Base-by-base conservation (phyloP, 35 echinoderm and acorn worm genomes). In the Acanthaster planci region DNA sequence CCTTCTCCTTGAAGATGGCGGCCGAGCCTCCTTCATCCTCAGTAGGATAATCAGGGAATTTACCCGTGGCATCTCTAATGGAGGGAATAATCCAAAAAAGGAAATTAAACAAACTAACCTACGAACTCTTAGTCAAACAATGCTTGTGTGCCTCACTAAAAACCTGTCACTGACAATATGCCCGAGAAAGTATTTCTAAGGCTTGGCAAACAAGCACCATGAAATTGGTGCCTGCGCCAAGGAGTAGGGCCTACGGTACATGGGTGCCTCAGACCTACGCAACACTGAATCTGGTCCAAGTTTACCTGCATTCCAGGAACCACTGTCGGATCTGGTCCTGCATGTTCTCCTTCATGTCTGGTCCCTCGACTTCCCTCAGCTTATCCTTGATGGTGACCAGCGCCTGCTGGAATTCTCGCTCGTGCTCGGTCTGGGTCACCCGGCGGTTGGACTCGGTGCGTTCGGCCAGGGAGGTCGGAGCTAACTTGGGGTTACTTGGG, bases 11-110 rank as follows among this genome's bases (percentile, higher is more conserved):
- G 67, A 99, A 99, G 36, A 99, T 99, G 52, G 87, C 52, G 1
- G 92, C 96, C 79, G 96, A 99, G 1, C 96, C 96, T 52, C 96
- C 96, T 92, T 99, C 96, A 89, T 99, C 92, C 57, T 94, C 96
- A 34, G 84, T 53, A 0, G 96, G 96, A 40, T 88, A 99, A 19
- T 94, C 92, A 29, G 96, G 92, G 76, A 99, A 94, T 81, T 99
- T 99, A 8, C 96, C 92, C 14, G 89, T 89, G 21, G 88, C 92
- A 91, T 99, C 96, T 55, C 96, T 97, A 40, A 34, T 35, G 76
- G 39, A 37, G 37, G 27, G 22, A 22, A 78, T 7, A 60, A 72
- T 6, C 42, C 42, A 47, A 47, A 47, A 47, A 6, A 47, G 12
- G 12, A 6, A 6, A 47, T 47, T 47, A 47, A 47, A 47, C 4